A percentile compares a stretch with the other conserved stretches of the same genome.
Conservation (phyloP, 35 echinoderm and acorn worm species). For the Diadema setosum region DNA sequence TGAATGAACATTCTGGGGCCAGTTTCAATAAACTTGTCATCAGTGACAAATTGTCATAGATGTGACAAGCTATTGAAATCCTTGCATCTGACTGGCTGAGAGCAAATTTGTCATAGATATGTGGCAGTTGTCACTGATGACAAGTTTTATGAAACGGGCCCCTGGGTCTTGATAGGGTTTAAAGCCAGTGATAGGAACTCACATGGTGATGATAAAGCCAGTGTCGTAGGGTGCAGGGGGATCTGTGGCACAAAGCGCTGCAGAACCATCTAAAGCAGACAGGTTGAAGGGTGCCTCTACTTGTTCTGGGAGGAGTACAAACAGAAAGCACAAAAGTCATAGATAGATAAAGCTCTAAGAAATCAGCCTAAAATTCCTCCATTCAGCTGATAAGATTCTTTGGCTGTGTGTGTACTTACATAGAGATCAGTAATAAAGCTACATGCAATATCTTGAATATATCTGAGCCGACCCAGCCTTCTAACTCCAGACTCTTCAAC, state of each 20-base stretch:
- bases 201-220: conserved; percentile 1
- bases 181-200: background rate
- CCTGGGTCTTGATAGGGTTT: background rate
- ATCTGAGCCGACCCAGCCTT: background rate
- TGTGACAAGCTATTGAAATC: background rate
- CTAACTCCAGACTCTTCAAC: too few relatives aligned
- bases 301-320: background rate
- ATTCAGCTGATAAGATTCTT: background rate
- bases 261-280: background rate
- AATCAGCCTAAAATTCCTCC: background rate
- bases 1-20: too few relatives aligned
- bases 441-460: too few relatives aligned
- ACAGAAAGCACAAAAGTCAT: background rate
- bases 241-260: background rate
- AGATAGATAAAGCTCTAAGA: background rate
- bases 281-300: background rate
- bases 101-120: background rate
- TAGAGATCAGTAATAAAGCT: background rate
- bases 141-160: background rate
- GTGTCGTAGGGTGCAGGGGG: background rate
- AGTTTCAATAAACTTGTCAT: too few relatives aligned
- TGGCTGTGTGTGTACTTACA: background rate
- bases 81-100: background rate
- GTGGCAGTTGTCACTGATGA: too few relatives aligned
- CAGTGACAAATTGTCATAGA: background rate